Percentiles rank a stretch among this genome's conserved stretches.
These are phyloP conservation scores for Agrochola circellaris DNA, from an alignment of 2,888 invertebrate species.

Conservation along the genomic window DNA sequence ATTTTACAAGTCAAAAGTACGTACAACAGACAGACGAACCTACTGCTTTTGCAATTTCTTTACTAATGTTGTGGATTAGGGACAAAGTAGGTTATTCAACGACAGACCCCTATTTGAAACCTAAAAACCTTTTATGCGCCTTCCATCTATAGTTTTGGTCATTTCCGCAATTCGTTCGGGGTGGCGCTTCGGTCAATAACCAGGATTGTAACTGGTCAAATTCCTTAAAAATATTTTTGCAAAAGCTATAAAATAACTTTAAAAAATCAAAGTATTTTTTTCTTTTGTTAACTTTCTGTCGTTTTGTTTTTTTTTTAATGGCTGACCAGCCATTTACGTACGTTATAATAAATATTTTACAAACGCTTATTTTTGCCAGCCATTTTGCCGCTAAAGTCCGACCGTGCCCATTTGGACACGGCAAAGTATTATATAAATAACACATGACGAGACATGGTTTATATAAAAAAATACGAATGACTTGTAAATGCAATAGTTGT, in stretches of 20 bases:
- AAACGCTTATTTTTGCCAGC: background rate
- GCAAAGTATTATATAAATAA: no score
- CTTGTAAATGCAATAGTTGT: background rate
- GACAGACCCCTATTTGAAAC: no score
- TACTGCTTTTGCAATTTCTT: no score
- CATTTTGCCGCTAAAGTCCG: no score
- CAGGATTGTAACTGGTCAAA: slow-evolving; percentile 5
- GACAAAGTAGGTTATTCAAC: no score
- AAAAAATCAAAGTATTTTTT: background rate
- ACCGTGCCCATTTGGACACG: no score
- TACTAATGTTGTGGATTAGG: no score
- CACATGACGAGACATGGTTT: background rate
- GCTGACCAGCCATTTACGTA: background rate
- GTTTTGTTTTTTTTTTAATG: background rate
- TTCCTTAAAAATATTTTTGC: background rate
- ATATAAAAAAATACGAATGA: background rate
- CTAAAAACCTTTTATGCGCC: background rate
- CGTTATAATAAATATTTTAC: background rate
- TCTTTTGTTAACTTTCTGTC: background rate
- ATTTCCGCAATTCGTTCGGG: background rate
- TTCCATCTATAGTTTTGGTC: background rate
- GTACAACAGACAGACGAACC: no score
- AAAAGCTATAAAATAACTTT: background rate
- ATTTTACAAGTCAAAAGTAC: no score
- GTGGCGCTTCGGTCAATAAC: slow-evolving; percentile 14